phyloP scores from a whole-genome alignment of 2,888 invertebrate genomes.

The Patella ulyssiponensis region DNA sequence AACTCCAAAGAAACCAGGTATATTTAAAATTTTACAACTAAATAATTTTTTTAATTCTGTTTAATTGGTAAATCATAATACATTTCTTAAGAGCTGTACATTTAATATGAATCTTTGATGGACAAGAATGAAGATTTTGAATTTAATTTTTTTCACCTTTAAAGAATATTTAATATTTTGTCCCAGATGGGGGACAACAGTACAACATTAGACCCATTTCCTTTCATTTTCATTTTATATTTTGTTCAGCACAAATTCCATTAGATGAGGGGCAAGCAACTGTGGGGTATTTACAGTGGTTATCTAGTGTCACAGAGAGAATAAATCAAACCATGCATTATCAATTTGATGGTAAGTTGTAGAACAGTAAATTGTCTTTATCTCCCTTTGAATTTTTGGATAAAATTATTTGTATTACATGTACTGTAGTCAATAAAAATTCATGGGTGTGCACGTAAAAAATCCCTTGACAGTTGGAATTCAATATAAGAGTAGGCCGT shows the following conservation, averaged over 20 bases:
- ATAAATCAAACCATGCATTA: slow-evolving; percentile 84
- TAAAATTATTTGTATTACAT: background rate
- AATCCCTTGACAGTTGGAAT: too few species aligned
- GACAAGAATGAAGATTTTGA: too few species aligned
- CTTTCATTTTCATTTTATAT: background rate
- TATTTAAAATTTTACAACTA: background rate
- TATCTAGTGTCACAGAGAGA: slow-evolving; percentile 83
- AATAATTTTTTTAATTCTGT: too few species aligned
- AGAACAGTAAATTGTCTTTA: background rate
- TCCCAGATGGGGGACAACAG: too few species aligned
- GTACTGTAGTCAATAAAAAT: background rate
- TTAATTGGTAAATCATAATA: too few species aligned
- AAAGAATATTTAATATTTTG: too few species aligned
- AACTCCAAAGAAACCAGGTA: slow-evolving; percentile 48
- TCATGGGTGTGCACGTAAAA: too few species aligned
- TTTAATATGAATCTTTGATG: too few species aligned
- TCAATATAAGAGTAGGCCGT: too few species aligned
- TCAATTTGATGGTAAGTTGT: slow-evolving; percentile 76
- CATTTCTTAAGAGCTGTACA: too few species aligned
- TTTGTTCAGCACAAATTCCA: slow-evolving; percentile 31
- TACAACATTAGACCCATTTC: too few species aligned
- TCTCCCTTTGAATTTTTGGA: background rate
- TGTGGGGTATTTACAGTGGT: slow-evolving; percentile 80
- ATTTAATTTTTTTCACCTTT: too few species aligned
- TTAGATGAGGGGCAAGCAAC: slow-evolving; percentile 65